Evolutionary conservation across 2,797 vertebrate genomes (phyloP).

Genomic region (Thripadectes ignobilis): DNA sequence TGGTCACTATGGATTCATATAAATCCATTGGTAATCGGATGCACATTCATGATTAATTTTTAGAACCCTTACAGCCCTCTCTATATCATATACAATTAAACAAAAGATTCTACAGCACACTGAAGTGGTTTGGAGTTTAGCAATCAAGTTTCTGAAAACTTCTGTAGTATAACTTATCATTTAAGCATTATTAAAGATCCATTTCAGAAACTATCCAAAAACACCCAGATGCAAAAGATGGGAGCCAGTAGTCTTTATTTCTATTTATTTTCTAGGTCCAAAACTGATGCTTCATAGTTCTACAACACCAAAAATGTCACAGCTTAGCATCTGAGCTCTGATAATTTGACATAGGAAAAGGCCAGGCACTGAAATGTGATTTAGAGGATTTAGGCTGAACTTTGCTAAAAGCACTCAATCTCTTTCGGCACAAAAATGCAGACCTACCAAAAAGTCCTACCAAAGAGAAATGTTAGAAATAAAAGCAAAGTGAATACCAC

Average conservation of each 20-base stretch:
- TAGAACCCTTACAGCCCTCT: not conserved
- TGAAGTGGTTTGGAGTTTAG: not conserved
- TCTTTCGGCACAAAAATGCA: not conserved
- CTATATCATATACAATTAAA: not conserved
- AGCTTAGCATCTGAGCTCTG: not conserved
- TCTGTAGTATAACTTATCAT: not conserved
- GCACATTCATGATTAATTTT: not conserved
- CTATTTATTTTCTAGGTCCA: not conserved
- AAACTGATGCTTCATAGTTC: not conserved
- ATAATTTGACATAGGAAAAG: not conserved
- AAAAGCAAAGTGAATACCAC: not conserved
- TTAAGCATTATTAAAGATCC: not conserved
- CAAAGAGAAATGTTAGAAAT: not conserved
- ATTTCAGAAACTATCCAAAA: not conserved
- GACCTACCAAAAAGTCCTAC: not conserved
- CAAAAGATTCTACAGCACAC: not conserved
- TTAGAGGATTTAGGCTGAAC: slow-evolving; percentile 7
- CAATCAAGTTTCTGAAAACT: not conserved
- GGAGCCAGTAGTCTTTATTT: not conserved
- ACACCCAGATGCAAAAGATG: not conserved
- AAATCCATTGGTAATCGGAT: not conserved
- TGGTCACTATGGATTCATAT: not conserved
- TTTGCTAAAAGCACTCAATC: not conserved
- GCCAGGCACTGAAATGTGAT: not conserved
- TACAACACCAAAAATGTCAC: not conserved